Conservation (phyloP, 2,888 invertebrate genomes). For the Anodontia alba region DNA sequence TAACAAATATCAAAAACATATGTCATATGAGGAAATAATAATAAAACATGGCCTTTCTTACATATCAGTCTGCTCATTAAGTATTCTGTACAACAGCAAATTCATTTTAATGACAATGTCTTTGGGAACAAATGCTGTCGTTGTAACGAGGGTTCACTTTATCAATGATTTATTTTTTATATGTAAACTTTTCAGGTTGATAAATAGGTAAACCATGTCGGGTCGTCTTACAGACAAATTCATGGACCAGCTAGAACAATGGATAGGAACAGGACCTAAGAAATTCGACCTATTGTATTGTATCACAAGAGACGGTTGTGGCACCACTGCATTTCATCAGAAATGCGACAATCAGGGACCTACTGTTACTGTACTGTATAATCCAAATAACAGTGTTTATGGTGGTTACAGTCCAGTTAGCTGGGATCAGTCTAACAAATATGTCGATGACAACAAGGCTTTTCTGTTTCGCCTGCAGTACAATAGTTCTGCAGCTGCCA, state of each 20-base stretch:
- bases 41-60: no score
- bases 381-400: slow-evolving; percentile 51
- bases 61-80: no score
- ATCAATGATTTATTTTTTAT: no score
- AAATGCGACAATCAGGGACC: slow-evolving; percentile 59
- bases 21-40: no score
- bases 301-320: slow-evolving; percentile 50
- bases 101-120: no score
- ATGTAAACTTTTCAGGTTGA: no score
- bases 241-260: slow-evolving; percentile 33
- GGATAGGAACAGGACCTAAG: slow-evolving; percentile 32
- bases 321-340: slow-evolving; percentile 36
- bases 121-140: no score
- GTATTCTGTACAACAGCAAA: no score
- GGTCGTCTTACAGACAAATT: not conserved
- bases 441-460: slow-evolving; percentile 17
- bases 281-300: slow-evolving; percentile 39
- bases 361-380: slow-evolving; percentile 59
- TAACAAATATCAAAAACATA: no score
- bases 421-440: slow-evolving; percentile 31
- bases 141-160: no score
- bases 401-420: slow-evolving; percentile 55
- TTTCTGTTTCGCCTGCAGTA: slow-evolving; percentile 48
- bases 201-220: not conserved
- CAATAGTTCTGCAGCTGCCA: slow-evolving; percentile 17